Evolutionary conservation across 1,140 invertebrate genomes (phyloP).

Genomic region (Hetaerina americana): DNA sequence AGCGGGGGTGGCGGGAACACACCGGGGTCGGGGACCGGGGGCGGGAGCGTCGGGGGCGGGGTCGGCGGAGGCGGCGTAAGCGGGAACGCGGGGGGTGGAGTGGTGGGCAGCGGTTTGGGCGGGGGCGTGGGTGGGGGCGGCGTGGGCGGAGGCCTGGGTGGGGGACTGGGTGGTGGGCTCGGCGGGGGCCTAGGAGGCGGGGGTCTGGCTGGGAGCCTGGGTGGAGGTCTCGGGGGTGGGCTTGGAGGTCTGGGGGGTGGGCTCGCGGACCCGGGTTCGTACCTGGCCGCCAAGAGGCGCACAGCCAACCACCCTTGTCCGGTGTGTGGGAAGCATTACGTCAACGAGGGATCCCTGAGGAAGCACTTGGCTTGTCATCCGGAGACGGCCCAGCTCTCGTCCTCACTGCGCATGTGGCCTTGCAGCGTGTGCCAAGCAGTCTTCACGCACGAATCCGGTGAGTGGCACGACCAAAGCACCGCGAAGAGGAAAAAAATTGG

Average conservation of each 20-base stretch:
- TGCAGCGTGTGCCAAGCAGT: slow-evolving; percentile 88
- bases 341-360: slow-evolving; percentile 82
- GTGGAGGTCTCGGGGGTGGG: background rate
- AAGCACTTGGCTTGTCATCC: slow-evolving; percentile 87
- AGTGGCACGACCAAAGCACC: too few species aligned
- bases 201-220: background rate
- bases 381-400: slow-evolving; percentile 74
- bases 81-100: background rate
- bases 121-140: background rate
- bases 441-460: slow-evolving; percentile 87
- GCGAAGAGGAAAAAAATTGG: too few species aligned
- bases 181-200: background rate
- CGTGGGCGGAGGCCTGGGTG: background rate
- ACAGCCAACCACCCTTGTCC: slow-evolving; percentile 88
- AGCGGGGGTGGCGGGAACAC: background rate
- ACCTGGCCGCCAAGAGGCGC: slow-evolving; percentile 71
- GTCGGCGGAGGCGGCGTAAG: background rate
- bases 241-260: background rate
- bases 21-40: background rate
- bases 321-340: slow-evolving; percentile 88
- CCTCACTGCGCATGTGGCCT: slow-evolving; percentile 81
- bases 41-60: background rate
- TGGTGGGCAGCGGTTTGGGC: background rate
- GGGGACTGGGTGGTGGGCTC: background rate
- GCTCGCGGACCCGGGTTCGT: slow-evolving; percentile 29